Percentiles rank a stretch among this genome's conserved stretches.
Evolutionary conservation across 2,797 vertebrate genomes (phyloP).

Genomic region (Xenentodon cancila): DNA sequence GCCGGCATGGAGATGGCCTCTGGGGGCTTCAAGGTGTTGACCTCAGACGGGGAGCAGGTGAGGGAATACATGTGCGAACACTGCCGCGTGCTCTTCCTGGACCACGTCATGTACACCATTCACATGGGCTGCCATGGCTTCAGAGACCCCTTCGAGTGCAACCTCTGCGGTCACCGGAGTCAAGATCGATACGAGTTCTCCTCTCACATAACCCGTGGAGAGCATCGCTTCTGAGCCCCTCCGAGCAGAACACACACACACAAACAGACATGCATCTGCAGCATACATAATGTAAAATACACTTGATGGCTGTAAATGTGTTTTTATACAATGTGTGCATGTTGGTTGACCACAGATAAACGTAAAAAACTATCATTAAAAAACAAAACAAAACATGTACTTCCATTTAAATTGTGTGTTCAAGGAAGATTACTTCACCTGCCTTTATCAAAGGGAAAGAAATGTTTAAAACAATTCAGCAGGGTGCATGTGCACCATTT

Average conservation of each 20-base stretch:
- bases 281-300: slow-evolving; percentile 55
- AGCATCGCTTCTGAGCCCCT: slow-evolving; percentile 87
- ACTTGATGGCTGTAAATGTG: slow-evolving; percentile 46
- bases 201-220: slow-evolving; percentile 96
- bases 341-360: slow-evolving; percentile 57
- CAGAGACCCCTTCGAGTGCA: slow-evolving; percentile 97
- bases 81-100: slow-evolving; percentile 96
- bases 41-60: slow-evolving; percentile 89
- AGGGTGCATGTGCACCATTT: slow-evolving; percentile 17
- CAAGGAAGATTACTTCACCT: background rate
- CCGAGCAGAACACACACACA: slow-evolving; percentile 6
- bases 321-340: slow-evolving; percentile 74
- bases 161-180: slow-evolving; percentile 97
- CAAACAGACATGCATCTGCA: slow-evolving; percentile 29
- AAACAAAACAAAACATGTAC: slow-evolving; percentile 29
- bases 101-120: slow-evolving; percentile 99
- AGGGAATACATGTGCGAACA: slow-evolving; percentile 93
- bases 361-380: slow-evolving; percentile 20
- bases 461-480: slow-evolving; percentile 16
- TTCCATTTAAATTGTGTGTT: slow-evolving; percentile 29
- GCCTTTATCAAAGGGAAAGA: background rate
- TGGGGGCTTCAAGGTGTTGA: slow-evolving; percentile 92
- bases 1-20: slow-evolving; percentile 86
- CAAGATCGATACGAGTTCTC: slow-evolving; percentile 99
- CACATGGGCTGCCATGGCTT: slow-evolving; percentile 99